A percentile compares a stretch with the other conserved stretches of the same genome.
Evolutionary conservation across 2,797 vertebrate species (phyloP).

Genomic region (Myotis pilosus): DNA sequence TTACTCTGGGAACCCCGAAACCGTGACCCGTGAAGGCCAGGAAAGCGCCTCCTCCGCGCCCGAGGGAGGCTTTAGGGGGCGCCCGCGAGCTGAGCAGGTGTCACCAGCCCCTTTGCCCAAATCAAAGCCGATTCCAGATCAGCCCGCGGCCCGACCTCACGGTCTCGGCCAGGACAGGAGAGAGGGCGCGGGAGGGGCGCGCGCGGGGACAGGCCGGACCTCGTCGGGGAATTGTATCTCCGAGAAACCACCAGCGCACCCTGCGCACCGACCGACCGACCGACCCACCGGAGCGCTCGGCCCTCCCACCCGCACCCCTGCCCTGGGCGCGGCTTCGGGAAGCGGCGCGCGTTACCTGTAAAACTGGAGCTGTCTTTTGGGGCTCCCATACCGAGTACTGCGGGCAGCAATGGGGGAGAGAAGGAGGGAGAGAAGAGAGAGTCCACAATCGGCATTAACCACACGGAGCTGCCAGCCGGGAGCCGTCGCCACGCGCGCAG

Average conservation of each 20-base stretch:
- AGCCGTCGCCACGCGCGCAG: fast-evolving
- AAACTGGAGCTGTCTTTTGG: constrained; percentile 99
- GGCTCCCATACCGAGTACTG: constrained; percentile 99
- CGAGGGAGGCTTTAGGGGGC: background rate
- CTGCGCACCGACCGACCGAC: no score
- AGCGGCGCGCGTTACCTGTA: constrained; percentile 93
- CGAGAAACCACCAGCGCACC: background rate
- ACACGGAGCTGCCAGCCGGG: background rate
- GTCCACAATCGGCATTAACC: constrained; percentile 80
- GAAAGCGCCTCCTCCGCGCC: fast-evolving
- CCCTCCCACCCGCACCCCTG: background rate
- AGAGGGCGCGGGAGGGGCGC: fast-evolving
- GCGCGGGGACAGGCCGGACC: background rate
- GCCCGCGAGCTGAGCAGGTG: background rate
- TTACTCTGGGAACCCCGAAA: no score
- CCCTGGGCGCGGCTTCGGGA: background rate
- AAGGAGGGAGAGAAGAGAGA: constrained; percentile 81
- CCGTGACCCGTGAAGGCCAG: fast-evolving
- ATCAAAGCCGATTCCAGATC: background rate
- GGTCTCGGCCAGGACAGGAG: fast-evolving
- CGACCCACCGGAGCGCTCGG: fast-evolving
- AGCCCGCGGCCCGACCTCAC: fast-evolving
- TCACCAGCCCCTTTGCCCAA: background rate
- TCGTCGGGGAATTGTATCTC: background rate
- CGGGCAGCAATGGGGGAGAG: constrained; percentile 84